These are phyloP conservation scores for Brachionus angularis DNA, from an alignment of 1,140 invertebrate species.

Conservation along the genomic window DNA sequence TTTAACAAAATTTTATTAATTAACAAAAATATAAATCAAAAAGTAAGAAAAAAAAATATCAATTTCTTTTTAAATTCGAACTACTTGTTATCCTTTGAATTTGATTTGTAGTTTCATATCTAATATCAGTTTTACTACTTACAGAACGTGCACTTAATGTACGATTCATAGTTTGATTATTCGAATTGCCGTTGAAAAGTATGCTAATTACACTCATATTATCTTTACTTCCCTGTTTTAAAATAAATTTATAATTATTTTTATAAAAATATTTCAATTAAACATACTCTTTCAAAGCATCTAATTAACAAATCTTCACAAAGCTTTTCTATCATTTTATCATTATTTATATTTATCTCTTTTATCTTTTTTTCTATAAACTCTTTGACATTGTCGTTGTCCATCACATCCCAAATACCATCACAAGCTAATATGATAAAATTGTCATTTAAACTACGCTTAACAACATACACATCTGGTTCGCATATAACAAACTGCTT, in stretches of 20 bases:
- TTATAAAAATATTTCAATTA: neutral
- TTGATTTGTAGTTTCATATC: too few relatives aligned
- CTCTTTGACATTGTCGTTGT: slow-evolving; percentile 76
- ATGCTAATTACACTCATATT: slow-evolving; percentile 99
- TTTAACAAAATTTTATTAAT: too few relatives aligned
- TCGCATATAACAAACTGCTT: slow-evolving; percentile 95
- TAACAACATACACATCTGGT: slow-evolving; percentile 79
- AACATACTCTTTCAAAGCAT: slow-evolving; percentile 60
- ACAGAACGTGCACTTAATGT: too few relatives aligned
- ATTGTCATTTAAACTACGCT: slow-evolving; percentile 86
- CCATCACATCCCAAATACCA: slow-evolving; percentile 98
- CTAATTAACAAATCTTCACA: slow-evolving; percentile 92
- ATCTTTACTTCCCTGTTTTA: slow-evolving; percentile 85
- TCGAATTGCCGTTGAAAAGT: too few relatives aligned
- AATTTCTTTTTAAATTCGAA: too few relatives aligned
- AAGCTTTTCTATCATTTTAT: slow-evolving; percentile 88
- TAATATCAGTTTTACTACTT: too few relatives aligned
- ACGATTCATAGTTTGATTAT: too few relatives aligned
- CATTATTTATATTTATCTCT: slow-evolving; percentile 79
- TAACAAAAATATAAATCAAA: too few relatives aligned
- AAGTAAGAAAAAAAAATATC: too few relatives aligned
- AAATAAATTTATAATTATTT: neutral
- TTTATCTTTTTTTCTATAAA: slow-evolving; percentile 83
- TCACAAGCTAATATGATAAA: slow-evolving; percentile 94
- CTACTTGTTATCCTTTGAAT: too few relatives aligned